phyloP scores from a whole-genome alignment of 2,888 invertebrate genomes.

The Merodon equestris region DNA sequence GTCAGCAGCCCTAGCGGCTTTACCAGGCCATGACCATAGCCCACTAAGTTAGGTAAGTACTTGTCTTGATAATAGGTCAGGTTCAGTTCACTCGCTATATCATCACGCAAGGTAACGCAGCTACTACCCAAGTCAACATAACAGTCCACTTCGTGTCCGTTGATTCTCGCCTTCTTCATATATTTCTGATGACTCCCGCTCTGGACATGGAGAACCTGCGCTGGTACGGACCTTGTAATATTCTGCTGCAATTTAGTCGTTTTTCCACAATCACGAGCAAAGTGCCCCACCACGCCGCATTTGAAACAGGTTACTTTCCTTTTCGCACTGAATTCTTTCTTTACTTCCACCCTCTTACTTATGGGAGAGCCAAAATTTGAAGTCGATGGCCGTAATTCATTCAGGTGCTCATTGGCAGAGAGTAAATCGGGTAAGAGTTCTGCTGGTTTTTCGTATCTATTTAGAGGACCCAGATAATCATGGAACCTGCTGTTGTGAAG shows the following conservation, averaged over 20 bases:
- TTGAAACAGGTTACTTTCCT: slow-evolving; percentile 3
- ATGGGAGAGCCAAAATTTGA: not conserved
- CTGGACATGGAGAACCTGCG: too few species aligned
- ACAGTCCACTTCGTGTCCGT: slow-evolving; percentile 1
- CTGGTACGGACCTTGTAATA: too few species aligned
- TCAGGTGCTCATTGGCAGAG: not conserved
- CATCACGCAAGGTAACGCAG: slow-evolving; percentile 8
- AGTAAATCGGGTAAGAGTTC: slow-evolving; percentile 1
- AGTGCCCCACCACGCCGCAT: not conserved
- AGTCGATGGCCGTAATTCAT: too few species aligned
- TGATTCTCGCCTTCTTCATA: slow-evolving; percentile 6
- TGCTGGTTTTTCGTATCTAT: slow-evolving; percentile 11
- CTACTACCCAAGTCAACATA: not conserved
- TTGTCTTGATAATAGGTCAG: not conserved
- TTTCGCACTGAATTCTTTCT: not conserved
- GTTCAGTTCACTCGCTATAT: not conserved
- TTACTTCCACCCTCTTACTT: not conserved
- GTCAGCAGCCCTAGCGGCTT: slow-evolving; percentile 9
- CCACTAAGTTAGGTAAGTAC: slow-evolving; percentile 4
- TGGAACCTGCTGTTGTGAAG: too few species aligned
- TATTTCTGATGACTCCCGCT: slow-evolving; percentile 4
- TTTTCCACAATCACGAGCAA: slow-evolving; percentile 6
- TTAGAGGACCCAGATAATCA: not conserved
- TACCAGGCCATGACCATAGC: slow-evolving; percentile 3
- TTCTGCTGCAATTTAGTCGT: not conserved